phyloP scores from a whole-genome alignment of 2,113 vertebrate genomes.

The Callipepla californica region DNA sequence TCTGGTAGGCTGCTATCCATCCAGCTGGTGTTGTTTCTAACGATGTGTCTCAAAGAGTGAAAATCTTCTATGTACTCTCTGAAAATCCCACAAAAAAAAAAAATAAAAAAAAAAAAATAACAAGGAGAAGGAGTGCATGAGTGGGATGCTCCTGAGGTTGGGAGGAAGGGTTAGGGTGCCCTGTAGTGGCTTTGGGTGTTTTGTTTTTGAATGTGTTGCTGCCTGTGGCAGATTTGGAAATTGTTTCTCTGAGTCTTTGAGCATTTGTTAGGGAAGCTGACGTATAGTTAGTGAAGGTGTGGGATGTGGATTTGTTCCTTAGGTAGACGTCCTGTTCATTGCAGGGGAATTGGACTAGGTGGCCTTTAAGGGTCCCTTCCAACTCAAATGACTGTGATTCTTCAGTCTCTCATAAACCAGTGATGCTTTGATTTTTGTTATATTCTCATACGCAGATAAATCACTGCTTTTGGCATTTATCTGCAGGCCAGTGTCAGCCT shows the following conservation, averaged over 20 bases:
- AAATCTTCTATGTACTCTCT: neutral
- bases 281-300: neutral
- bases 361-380: no score
- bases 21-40: neutral
- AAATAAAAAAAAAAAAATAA: neutral
- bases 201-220: neutral
- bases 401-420: neutral
- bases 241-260: neutral
- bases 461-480: neutral
- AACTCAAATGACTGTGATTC: neutral
- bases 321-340: no score
- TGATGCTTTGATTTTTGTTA: neutral
- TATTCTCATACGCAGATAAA: neutral
- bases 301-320: neutral
- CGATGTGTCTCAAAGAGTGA: neutral
- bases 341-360: no score
- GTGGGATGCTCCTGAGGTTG: neutral
- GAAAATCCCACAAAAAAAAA: neutral
- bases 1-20: neutral
- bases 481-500: neutral
- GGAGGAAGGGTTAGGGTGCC: neutral
- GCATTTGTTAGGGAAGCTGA: neutral
- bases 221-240: neutral
- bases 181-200: neutral
- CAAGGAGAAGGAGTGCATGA: neutral